Percentiles rank a stretch among this genome's conserved stretches.
phyloP scores from a whole-genome alignment of 2,888 invertebrate species.

The Podabrus alpinus region DNA sequence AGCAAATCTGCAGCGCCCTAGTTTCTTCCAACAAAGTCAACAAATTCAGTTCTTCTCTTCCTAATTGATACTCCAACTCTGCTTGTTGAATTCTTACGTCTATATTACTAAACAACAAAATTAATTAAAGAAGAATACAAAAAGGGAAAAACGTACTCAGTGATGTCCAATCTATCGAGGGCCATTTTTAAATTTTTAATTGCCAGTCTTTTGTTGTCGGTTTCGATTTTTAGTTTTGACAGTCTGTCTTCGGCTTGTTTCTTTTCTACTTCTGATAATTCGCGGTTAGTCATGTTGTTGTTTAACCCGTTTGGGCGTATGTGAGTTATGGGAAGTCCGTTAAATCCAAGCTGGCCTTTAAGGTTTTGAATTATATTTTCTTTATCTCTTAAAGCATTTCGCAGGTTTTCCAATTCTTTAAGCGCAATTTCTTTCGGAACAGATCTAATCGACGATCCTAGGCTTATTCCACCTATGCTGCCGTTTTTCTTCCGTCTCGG shows the following conservation, averaged over 20 bases:
- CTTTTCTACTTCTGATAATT: slow-evolving; percentile 60
- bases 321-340: slow-evolving; percentile 51
- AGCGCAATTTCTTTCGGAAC: slow-evolving; percentile 54
- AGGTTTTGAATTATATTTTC: slow-evolving; percentile 81
- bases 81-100: slow-evolving; percentile 89
- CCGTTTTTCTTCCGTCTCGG: slow-evolving; percentile 61
- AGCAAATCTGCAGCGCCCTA: slow-evolving; percentile 74
- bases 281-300: slow-evolving; percentile 44
- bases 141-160: slow-evolving; percentile 69
- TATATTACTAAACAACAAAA: slow-evolving; percentile 69
- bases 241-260: slow-evolving; percentile 66
- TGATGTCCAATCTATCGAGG: slow-evolving; percentile 81
- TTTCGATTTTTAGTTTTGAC: slow-evolving; percentile 65
- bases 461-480: slow-evolving; percentile 45
- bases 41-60: slow-evolving; percentile 85
- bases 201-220: slow-evolving; percentile 76
- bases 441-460: slow-evolving; percentile 49
- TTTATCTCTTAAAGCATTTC: slow-evolving; percentile 75
- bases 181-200: slow-evolving; percentile 82
- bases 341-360: slow-evolving; percentile 70
- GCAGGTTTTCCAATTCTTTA: slow-evolving; percentile 70
- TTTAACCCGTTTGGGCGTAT: slow-evolving; percentile 43
- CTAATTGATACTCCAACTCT: slow-evolving; percentile 85
- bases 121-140: slow-evolving; percentile 11
- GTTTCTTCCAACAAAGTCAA: slow-evolving; percentile 83